phyloP scores from a whole-genome alignment of 2,888 invertebrate genomes.

The Plagodis dolabraria region DNA sequence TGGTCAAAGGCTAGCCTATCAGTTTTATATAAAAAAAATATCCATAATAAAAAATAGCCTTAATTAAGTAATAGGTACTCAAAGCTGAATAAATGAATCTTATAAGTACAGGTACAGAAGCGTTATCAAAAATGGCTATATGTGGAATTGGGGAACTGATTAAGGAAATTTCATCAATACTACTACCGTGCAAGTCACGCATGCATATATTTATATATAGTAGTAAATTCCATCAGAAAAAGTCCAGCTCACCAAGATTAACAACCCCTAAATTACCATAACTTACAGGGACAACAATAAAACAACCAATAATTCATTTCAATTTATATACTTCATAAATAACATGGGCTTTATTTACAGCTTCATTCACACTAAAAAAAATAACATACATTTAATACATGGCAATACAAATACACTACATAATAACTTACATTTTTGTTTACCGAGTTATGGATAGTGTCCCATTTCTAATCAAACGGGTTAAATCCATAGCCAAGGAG shows the following conservation, averaged over 20 bases:
- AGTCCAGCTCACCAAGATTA: background rate
- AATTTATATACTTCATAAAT: slow-evolving; percentile 72
- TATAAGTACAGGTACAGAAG: too few species aligned
- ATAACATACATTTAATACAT: slow-evolving; percentile 36
- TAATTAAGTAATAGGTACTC: too few species aligned
- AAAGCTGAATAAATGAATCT: too few species aligned
- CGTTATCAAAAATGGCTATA: too few species aligned
- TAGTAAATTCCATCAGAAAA: background rate
- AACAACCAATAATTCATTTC: slow-evolving; percentile 64
- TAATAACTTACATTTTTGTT: slow-evolving; percentile 22
- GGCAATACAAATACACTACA: slow-evolving; percentile 21
- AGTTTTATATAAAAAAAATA: too few species aligned
- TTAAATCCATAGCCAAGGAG: slow-evolving; percentile 42
- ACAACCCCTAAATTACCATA: background rate
- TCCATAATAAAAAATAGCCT: too few species aligned
- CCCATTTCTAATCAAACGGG: slow-evolving; percentile 36
- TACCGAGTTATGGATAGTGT: slow-evolving; percentile 30
- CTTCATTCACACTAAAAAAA: slow-evolving; percentile 54
- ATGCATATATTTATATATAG: too few species aligned
- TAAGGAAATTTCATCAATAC: too few species aligned
- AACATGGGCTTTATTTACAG: slow-evolving; percentile 72
- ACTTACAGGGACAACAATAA: slow-evolving; percentile 60
- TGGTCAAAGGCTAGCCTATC: too few species aligned
- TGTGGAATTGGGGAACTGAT: too few species aligned
- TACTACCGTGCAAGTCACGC: too few species aligned